These are phyloP conservation scores for Bubo bubo DNA, from an alignment of 2,113 vertebrate species.

Conservation along the genomic window DNA sequence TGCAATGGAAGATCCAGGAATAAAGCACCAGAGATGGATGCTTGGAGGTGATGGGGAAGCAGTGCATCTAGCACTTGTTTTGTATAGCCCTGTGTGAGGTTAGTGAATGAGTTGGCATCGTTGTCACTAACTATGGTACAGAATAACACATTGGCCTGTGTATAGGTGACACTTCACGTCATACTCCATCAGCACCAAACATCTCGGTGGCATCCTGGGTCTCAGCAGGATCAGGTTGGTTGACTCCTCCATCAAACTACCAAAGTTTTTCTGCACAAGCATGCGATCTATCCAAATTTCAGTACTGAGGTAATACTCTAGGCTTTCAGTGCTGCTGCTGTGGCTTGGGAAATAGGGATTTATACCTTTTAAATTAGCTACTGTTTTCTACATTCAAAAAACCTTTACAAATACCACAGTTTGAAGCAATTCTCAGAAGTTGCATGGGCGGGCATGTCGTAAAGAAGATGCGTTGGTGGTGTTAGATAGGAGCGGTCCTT, in stretches of 20 bases:
- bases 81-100: rapidly evolving
- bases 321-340: not conserved
- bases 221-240: not conserved
- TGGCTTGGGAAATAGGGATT: not conserved
- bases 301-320: too few species aligned
- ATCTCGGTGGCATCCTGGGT: not conserved
- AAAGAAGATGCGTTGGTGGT: not conserved
- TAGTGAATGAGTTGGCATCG: not conserved
- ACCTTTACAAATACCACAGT: not conserved
- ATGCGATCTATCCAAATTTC: not conserved
- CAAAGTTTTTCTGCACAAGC: not conserved
- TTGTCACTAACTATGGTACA: not conserved
- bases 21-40: not conserved
- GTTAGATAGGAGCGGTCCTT: rapidly evolving
- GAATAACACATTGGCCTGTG: rapidly evolving
- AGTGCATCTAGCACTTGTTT: not conserved
- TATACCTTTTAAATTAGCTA: not conserved
- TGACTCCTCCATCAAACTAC: not conserved
- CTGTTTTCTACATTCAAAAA: not conserved
- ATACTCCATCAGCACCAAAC: rapidly evolving
- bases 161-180: not conserved
- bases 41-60: not conserved
- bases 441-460: rapidly evolving
- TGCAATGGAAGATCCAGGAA: not conserved
- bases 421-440: not conserved